phyloP scores from a whole-genome alignment of 1,140 invertebrate genomes.

The Galendromus occidentalis region DNA sequence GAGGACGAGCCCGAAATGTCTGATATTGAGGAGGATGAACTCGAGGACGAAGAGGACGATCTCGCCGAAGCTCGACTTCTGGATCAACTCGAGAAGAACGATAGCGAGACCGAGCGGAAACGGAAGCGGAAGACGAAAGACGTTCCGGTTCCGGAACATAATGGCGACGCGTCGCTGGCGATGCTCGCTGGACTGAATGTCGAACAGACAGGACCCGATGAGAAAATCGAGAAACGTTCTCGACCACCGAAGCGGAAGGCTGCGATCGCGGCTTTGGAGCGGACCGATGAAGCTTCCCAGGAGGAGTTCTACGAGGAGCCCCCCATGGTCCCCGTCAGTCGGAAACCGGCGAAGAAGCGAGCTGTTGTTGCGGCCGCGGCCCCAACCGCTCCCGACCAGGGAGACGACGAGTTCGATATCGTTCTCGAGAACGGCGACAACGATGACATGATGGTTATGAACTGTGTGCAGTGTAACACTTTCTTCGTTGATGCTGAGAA shows the following conservation, averaged over 20 bases:
- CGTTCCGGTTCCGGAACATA: neutral
- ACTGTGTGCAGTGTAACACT: slow-evolving; percentile 1
- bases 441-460: neutral
- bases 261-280: neutral
- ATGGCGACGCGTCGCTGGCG: neutral
- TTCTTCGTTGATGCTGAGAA: slow-evolving; percentile 7
- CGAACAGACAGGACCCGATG: neutral
- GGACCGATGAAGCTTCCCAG: neutral
- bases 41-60: slow-evolving; percentile 4
- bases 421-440: neutral
- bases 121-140: neutral
- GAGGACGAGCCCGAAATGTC: neutral
- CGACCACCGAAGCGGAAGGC: neutral
- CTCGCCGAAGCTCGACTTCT: neutral
- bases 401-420: neutral
- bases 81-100: neutral
- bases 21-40: neutral
- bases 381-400: neutral
- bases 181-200: neutral
- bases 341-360: neutral
- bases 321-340: neutral
- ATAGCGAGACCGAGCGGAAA: neutral
- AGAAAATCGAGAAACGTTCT: neutral
- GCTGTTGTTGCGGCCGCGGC: neutral
- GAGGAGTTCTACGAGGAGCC: neutral